Base-by-base conservation (phyloP, 2,797 vertebrate species). In the Bovichtus variegatus region DNA sequence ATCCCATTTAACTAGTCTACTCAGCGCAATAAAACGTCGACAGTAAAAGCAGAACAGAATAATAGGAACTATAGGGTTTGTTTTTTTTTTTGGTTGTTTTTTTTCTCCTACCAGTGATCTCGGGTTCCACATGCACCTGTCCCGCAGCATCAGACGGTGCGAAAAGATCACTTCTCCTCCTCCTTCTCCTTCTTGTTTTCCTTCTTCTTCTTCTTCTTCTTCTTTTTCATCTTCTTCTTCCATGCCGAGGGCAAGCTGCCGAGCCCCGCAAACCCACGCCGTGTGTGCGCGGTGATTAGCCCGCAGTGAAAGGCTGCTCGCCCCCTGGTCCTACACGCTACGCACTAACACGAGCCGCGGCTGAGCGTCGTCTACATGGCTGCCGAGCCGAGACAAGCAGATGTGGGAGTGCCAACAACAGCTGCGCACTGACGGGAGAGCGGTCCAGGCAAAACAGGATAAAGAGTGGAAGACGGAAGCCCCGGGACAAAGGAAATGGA, bases 331-430 rank as follows among this genome's bases (percentile, higher is more conserved):
- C 62, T n/a, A 25, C 60, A 12, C 44, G 62, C 47, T 50, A 8
- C 79, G 65, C 76, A 58, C 68, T 23, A 50, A 69, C 46, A 47
- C 8, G 41, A 80, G 51, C 74, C 71, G 74, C 55, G 44, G 68
- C 31, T 4, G 43, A 59, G 68, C 62, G 31, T 81, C 82, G 76
- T 81, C 71, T 82, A 8, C 29, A 78, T 79, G 84, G 77, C 86
- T 5, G 82, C 82, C 36, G 78, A 78, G 78, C 86, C 10, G 81
- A 86, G 65, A 55, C 44, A 3, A 77, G 85, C 89, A 87, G 87
- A 87, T 90, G 89, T 87, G 83, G 91, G 87, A 87, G 89, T 59
- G 88, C 76, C 84, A 18, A 76, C 74, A 84, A 72, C 91, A 87
- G 91, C 89, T 91, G 90, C 90, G 80, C 87, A 82, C 84, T 83